Base-by-base conservation (phyloP, 2,888 invertebrate genomes). In the Hypselothyrea guttata region DNA sequence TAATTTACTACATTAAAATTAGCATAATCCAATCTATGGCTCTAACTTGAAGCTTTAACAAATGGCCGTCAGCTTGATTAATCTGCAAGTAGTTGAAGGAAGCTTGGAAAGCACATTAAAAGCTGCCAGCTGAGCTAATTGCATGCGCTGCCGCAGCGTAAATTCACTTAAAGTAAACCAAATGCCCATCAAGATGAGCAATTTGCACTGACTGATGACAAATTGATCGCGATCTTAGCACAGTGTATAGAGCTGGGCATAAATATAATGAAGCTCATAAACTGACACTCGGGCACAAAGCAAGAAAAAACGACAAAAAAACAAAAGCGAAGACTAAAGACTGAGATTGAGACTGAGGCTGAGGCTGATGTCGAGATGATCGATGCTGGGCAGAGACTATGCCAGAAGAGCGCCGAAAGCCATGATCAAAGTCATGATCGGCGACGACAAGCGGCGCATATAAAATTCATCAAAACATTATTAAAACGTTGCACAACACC, bases 381-480 rank as follows among this genome's bases (percentile, higher is more conserved):
- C 38, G 46, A 13, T 13, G 33, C 13, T 28, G 30, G 34, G 9
- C 38, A 33, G 48, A 5, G 35, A 54, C 28, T 18, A 12, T 28
- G 11, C 5, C 1, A 34, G 37, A 30, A 41, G 47, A 72, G 58
- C 53, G 71, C 82, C 76, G 68, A 82, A 56, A 77, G 76, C 82
- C 65, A 77, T 62, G 78, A 75, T 74, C 75, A 71, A 77, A 67
- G 61, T 59, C 75, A 60, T 71, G 75, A 75, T 66, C 76, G 58
- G 75, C 77, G 79, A 83, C 85, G 79, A 81, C 85, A 83, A 75
- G 79, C 79, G 66, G 51, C 60, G 85, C 79, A 81, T 82, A 79
- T 84, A 71, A 81, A 84, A 85, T 83, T 79, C 74, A 81, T 79
- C 85, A 83, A 85, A 85, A 83, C 74, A 76, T 81, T 81, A 83